Conservation (phyloP, 2,888 invertebrate species). For the Drosophila koepferae region DNA sequence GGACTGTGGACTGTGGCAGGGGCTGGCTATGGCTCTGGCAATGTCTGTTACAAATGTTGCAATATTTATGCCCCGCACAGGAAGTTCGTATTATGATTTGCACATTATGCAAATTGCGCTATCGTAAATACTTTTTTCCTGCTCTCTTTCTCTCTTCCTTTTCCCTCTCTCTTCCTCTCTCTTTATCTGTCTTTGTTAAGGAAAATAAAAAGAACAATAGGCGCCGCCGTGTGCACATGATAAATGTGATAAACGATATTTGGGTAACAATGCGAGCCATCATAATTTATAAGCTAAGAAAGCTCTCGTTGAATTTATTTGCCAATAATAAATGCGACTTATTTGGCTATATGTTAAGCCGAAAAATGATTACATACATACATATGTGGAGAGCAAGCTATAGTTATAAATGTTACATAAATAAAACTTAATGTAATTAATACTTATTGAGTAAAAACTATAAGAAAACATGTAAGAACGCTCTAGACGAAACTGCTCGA, state of each 20-base stretch:
- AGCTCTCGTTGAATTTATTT: slow-evolving; percentile 41
- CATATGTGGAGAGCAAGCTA: too few relatives aligned
- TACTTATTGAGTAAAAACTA: not conserved
- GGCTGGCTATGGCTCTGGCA: slow-evolving; percentile 21
- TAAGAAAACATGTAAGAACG: too few relatives aligned
- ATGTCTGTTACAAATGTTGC: slow-evolving; percentile 77
- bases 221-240: slow-evolving; percentile 70
- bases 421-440: not conserved
- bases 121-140: slow-evolving; percentile 70
- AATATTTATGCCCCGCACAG: slow-evolving; percentile 74
- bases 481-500: too few relatives aligned
- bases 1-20: slow-evolving; percentile 17
- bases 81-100: slow-evolving; percentile 78
- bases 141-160: slow-evolving; percentile 10
- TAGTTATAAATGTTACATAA: too few relatives aligned
- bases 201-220: slow-evolving; percentile 50
- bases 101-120: slow-evolving; percentile 79
- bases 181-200: slow-evolving; percentile 1
- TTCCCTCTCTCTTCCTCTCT: not conserved
- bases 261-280: slow-evolving; percentile 53
- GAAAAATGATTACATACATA: not conserved
- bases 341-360: not conserved
- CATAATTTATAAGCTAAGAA: slow-evolving; percentile 34
- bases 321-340: slow-evolving; percentile 51
- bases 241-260: slow-evolving; percentile 77